Conservation (phyloP, 2,797 vertebrate species). For the Pipistrellus kuhlii region DNA sequence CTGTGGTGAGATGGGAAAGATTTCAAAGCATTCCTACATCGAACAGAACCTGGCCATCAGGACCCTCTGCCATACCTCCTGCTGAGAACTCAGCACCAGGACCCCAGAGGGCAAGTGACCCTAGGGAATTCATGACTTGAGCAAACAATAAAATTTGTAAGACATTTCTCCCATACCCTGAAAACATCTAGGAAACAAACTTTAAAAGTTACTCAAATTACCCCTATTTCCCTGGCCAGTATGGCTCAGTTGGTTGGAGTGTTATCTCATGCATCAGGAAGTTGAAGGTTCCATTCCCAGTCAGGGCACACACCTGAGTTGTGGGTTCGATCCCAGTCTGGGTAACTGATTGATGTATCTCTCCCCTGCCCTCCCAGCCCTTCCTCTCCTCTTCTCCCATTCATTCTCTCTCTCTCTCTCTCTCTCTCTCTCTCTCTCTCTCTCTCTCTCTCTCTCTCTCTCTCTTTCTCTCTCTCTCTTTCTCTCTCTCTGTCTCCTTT, state of each 20-base stretch:
- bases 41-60: slow-evolving; percentile 69
- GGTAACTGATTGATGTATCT: background rate
- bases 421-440: too few species aligned
- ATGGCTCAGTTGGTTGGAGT: background rate
- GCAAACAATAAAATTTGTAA: slow-evolving; percentile 68
- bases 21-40: slow-evolving; percentile 83
- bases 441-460: too few species aligned
- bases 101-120: slow-evolving; percentile 57
- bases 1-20: slow-evolving; percentile 40
- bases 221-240: background rate
- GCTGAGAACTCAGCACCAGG: slow-evolving; percentile 51
- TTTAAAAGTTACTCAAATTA: slow-evolving; percentile 47
- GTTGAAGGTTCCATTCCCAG: background rate
- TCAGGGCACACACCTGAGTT: background rate
- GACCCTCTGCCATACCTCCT: slow-evolving; percentile 65
- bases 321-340: background rate
- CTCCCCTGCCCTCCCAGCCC: too few species aligned
- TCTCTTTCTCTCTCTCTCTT: too few species aligned
- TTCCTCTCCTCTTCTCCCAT: too few species aligned
- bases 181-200: slow-evolving; percentile 54
- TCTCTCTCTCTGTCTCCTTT: too few species aligned
- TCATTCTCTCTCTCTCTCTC: too few species aligned
- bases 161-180: slow-evolving; percentile 39
- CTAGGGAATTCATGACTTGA: slow-evolving; percentile 59
- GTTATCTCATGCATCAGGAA: background rate